Base-by-base conservation (phyloP, 2,888 invertebrate genomes). In the Tridacna crocea region DNA sequence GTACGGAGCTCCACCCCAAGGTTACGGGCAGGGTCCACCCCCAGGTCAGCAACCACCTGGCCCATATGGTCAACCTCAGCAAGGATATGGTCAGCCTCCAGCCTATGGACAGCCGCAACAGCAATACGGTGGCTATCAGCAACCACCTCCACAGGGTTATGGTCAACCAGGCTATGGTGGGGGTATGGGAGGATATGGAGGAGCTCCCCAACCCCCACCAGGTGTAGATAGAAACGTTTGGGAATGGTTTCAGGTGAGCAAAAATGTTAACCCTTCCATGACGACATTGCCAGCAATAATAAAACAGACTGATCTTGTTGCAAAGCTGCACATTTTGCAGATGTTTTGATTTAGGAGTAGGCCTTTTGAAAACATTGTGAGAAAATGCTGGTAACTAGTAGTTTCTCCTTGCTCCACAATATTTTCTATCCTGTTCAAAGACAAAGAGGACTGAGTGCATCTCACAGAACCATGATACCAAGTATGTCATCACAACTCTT, bases 181-280 rank as follows among this genome's bases (percentile, higher is more conserved):
- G 36, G 88, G 86, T 6, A 88, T 88, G 82, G 90, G 88, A 13
- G 84, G 83, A 19, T 83, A 55, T 81, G 84, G 84, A 19, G 88
- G 85, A 11, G 82, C 75, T 76, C 88, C 82, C 19, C 70, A 70
- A 24, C 87, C 91, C 51, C 93, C 93, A 2, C 91, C 93, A 24
- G 93, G 93, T 26, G 88, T 94, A 60, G 89, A 87, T 82, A 91
- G 86, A 72, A 93, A 93, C 58, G 76, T 94, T 0, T 94, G 94
- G 94, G 86, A 89, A n/a, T 94, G 93, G 94, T 94, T 94, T 86
- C 92, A 92, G 91, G 93, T 93, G 80, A 79, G 76, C n/a, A 13
- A 74, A 55, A 55, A 6, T 55, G 19, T 55, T 55, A 55, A 55
- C 36, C 36, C 36, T 36, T 36, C 8, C 8, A 36, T 36, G 8